These are phyloP conservation scores for Neodiprion fabricii DNA, from an alignment of 1,140 invertebrate genomes.

Conservation along the genomic window DNA sequence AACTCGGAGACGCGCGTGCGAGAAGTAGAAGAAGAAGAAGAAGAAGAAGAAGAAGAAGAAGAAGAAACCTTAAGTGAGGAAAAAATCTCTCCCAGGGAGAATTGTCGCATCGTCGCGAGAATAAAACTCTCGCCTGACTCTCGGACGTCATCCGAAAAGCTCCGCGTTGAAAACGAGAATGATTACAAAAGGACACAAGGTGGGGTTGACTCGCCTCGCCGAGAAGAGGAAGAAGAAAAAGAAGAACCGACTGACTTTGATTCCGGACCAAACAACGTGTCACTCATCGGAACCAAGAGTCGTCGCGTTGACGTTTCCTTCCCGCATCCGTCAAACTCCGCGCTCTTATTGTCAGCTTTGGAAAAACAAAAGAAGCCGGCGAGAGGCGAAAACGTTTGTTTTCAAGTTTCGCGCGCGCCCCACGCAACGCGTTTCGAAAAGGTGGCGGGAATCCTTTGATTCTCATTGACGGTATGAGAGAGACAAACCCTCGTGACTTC, in stretches of 20 bases:
- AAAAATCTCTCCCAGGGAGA: constrained; percentile 49
- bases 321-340: too few species aligned
- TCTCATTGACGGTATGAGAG: not conserved
- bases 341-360: too few species aligned
- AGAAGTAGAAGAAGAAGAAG: constrained; percentile 16
- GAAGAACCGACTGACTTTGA: constrained; percentile 31
- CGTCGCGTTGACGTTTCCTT: not conserved
- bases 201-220: constrained; percentile 1
- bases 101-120: constrained; percentile 29
- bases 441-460: not conserved
- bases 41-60: constrained; percentile 9
- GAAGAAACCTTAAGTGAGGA: not conserved
- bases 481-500: constrained; percentile 17
- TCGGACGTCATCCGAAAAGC: constrained; percentile 7
- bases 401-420: too few species aligned
- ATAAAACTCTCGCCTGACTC: not conserved
- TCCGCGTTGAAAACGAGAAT: constrained; percentile 14
- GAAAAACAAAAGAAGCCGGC: too few species aligned
- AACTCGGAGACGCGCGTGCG: constrained; percentile 14
- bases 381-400: too few species aligned
- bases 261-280: constrained; percentile 35
- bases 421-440: too few species aligned
- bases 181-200: constrained; percentile 16
- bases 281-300: constrained; percentile 42
- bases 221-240: constrained; percentile 1